phyloP scores from a whole-genome alignment of 2,888 invertebrate species.

The Parascotia fuliginaria region DNA sequence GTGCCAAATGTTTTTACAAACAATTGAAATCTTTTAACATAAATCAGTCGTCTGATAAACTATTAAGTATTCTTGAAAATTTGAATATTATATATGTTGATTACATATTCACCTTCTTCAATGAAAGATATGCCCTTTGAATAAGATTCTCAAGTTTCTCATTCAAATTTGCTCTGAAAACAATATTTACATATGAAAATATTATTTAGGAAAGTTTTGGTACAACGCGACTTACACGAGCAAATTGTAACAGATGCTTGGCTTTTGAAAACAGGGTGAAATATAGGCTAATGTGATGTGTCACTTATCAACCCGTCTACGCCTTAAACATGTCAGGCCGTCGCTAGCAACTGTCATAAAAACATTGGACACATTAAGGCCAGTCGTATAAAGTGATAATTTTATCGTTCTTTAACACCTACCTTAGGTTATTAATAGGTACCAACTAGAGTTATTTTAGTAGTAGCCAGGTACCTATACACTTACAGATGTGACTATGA shows the following conservation, averaged over 20 bases:
- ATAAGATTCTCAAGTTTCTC: slow-evolving; percentile 15
- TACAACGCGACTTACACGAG: neutral
- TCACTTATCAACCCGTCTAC: neutral
- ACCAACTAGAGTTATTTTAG: no score
- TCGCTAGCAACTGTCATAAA: neutral
- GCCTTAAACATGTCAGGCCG: neutral
- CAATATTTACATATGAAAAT: slow-evolving; percentile 5
- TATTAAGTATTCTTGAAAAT: slow-evolving; percentile 33
- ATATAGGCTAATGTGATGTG: neutral
- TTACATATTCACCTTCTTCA: no score
- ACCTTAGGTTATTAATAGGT: no score
- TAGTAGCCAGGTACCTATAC: no score
- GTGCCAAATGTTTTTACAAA: no score
- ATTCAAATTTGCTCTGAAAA: slow-evolving; percentile 4
- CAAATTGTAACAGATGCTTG: neutral
- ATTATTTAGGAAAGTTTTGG: neutral
- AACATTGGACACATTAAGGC: neutral
- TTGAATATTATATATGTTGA: no score
- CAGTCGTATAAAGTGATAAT: no score
- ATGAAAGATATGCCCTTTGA: no score
- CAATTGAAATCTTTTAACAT: no score
- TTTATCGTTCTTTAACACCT: no score
- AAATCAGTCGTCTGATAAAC: slow-evolving; percentile 22
- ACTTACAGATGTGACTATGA: no score
- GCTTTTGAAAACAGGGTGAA: neutral